Evolutionary conservation across 2,113 vertebrate species (phyloP).

Genomic region (Gallinago undulata): DNA sequence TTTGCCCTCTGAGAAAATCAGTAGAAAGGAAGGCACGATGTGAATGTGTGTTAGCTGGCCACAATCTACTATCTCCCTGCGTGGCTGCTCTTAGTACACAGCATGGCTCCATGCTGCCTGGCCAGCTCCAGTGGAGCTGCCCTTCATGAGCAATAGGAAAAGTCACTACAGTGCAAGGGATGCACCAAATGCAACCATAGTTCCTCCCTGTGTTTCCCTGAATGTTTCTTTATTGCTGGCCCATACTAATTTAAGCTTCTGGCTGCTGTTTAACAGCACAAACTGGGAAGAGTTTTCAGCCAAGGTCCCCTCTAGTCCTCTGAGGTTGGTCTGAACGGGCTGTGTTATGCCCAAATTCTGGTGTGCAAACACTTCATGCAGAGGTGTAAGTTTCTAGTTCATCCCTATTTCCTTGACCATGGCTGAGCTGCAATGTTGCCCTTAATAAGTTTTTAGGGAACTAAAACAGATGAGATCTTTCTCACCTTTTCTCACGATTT

Average conservation of each 20-base stretch:
- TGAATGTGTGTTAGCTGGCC: not conserved
- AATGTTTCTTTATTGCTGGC: not conserved
- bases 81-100: not conserved
- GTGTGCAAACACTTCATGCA: not conserved
- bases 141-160: not conserved
- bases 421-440: not conserved
- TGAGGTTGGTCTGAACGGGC: not conserved
- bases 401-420: not conserved
- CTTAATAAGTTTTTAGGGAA: not conserved
- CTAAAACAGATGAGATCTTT: not conserved
- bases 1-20: conserved; percentile 35
- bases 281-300: not conserved
- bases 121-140: not conserved
- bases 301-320: not conserved
- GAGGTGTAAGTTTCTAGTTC: not conserved
- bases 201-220: not conserved
- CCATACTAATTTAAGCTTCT: not conserved
- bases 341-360: not conserved
- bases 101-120: not conserved
- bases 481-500: not conserved
- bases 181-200: not conserved
- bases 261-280: not conserved
- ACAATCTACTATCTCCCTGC: not conserved
- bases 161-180: not conserved
- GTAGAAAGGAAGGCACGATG: not conserved